A percentile compares a stretch with the other conserved stretches of the same genome.
Conservation (phyloP, 2,888 invertebrate species). For the Nasonovia ribisnigri region DNA sequence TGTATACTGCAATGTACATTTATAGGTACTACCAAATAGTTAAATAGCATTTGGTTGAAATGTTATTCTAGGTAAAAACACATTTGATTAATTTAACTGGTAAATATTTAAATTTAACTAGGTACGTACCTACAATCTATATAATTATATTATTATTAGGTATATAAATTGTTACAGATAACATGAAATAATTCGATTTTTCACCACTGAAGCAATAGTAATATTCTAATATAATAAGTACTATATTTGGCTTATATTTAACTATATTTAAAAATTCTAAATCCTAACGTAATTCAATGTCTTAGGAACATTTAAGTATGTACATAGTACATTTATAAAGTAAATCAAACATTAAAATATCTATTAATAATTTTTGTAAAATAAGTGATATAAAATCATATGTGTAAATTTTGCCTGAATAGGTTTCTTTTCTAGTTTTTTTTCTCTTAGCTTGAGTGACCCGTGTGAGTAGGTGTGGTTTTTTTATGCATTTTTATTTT, state of each 20-base stretch:
- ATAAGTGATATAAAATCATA: slow-evolving; percentile 1
- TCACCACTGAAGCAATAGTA: background rate
- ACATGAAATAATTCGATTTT: background rate
- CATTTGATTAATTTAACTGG: too few species aligned
- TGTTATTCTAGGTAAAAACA: background rate
- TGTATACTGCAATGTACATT: background rate
- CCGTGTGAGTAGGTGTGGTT: slow-evolving; percentile 59
- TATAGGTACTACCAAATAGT: background rate
- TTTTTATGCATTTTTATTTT: slow-evolving; percentile 48
- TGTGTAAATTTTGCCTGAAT: slow-evolving; percentile 56
- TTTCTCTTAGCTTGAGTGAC: slow-evolving; percentile 48
- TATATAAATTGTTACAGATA: background rate
- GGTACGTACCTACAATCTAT: background rate
- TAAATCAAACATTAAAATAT: background rate
- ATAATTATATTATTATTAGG: background rate
- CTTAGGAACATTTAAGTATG: background rate
- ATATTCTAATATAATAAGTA: background rate
- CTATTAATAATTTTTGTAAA: background rate
- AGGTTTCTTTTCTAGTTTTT: slow-evolving; percentile 34
- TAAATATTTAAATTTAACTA: background rate
- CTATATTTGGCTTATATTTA: background rate
- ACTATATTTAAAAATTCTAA: background rate
- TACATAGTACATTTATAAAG: background rate
- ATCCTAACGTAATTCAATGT: background rate
- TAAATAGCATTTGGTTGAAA: background rate